phyloP scores from a whole-genome alignment of 2,113 vertebrate genomes.

The Sterrhoptilus dennistouni region DNA sequence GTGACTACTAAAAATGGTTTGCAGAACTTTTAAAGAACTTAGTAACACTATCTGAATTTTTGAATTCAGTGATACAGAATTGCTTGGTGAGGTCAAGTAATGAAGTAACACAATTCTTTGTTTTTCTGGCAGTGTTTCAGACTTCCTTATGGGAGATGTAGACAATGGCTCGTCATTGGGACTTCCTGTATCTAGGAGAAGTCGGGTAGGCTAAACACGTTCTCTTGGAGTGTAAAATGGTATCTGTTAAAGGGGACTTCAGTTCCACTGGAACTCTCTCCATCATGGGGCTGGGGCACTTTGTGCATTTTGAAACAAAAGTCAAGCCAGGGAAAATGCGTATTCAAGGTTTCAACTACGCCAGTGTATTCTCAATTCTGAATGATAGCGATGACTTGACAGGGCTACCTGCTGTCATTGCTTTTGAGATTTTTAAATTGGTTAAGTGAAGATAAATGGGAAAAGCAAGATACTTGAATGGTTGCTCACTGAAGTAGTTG shows the following conservation, averaged over 20 bases:
- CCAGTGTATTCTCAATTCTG: neutral
- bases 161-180: slow-evolving; percentile 90
- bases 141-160: slow-evolving; percentile 99
- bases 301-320: neutral
- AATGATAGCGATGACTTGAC: neutral
- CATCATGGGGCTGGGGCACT: neutral
- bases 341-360: neutral
- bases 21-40: neutral
- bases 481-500: neutral
- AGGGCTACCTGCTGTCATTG: neutral
- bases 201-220: slow-evolving; percentile 80
- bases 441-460: neutral
- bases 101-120: slow-evolving; percentile 20
- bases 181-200: slow-evolving; percentile 88
- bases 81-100: neutral
- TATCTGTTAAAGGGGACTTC: neutral
- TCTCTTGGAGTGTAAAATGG: neutral
- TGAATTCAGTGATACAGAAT: neutral
- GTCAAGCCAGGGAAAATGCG: neutral
- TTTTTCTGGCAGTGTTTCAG: slow-evolving; percentile 87
- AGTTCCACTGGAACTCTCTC: neutral
- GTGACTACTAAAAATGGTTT: neutral
- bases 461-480: neutral
- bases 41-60: neutral
- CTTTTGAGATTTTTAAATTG: neutral